Conservation (phyloP, 2,797 vertebrate genomes). For the Sebastes steindachneri region DNA sequence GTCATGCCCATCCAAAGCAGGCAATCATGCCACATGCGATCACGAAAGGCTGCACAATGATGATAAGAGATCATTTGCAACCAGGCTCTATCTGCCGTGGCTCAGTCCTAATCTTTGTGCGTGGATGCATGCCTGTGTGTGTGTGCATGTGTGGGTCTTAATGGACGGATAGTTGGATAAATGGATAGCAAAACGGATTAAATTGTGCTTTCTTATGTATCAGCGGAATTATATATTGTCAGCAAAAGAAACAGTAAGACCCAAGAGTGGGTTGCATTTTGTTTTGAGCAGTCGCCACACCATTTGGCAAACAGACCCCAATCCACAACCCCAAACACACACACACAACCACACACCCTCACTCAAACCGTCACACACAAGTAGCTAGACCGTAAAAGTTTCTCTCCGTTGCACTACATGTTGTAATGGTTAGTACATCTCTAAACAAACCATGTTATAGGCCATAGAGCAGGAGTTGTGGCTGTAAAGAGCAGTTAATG, state of each 20-base stretch:
- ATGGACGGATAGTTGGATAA: slow-evolving; percentile 40
- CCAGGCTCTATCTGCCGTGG: slow-evolving; percentile 42
- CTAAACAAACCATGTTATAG: slow-evolving; percentile 38
- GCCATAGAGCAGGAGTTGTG: slow-evolving; percentile 10
- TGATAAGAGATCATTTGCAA: slow-evolving; percentile 67
- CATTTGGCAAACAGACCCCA: slow-evolving; percentile 34
- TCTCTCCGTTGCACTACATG: slow-evolving; percentile 22
- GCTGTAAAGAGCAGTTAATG: slow-evolving; percentile 27
- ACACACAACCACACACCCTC: not conserved
- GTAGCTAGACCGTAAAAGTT: slow-evolving; percentile 13
- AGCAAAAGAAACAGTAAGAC: not conserved
- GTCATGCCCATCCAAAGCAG: slow-evolving; percentile 54
- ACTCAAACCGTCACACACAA: slow-evolving; percentile 9
- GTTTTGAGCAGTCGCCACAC: slow-evolving; percentile 4
- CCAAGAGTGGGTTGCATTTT: slow-evolving; percentile 3
- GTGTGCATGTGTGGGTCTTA: slow-evolving; percentile 16
- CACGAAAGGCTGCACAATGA: slow-evolving; percentile 58
- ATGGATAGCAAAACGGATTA: slow-evolving; percentile 46
- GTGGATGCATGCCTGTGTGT: slow-evolving; percentile 2
- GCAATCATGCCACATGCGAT: slow-evolving; percentile 61
- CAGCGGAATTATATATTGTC: slow-evolving; percentile 39
- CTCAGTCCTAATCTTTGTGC: slow-evolving; percentile 57
- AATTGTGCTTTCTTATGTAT: slow-evolving; percentile 43
- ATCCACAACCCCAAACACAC: not conserved
- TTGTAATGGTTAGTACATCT: slow-evolving; percentile 12